phyloP scores from a whole-genome alignment of 1,140 invertebrate species.

The Microvelia longipes region DNA sequence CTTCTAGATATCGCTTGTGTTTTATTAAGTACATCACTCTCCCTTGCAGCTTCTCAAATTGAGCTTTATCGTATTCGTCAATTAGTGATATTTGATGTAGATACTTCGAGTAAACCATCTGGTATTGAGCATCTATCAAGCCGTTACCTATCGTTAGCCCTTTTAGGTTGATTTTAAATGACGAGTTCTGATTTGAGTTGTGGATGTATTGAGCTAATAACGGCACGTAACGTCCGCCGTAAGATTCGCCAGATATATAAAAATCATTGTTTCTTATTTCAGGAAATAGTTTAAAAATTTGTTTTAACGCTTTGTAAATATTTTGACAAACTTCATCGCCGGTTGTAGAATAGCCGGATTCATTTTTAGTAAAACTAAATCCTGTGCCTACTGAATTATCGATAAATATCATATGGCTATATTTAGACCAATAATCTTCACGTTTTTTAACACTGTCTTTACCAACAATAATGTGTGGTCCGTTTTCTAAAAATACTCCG shows the following conservation, averaged over 20 bases:
- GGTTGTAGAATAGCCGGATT: slow-evolving; percentile 46
- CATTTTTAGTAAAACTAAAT: slow-evolving; percentile 51
- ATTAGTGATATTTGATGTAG: slow-evolving; percentile 54
- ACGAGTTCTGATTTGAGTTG: slow-evolving; percentile 37
- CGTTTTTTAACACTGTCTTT: slow-evolving; percentile 33
- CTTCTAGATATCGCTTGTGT: not conserved
- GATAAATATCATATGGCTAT: slow-evolving; percentile 43
- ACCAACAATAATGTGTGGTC: slow-evolving; percentile 7
- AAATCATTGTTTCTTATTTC: slow-evolving; percentile 48
- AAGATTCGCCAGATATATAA: slow-evolving; percentile 72
- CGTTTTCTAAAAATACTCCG: slow-evolving; percentile 53
- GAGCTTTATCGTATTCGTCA: slow-evolving; percentile 27
- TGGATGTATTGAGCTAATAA: slow-evolving; percentile 59
- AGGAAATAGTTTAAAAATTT: slow-evolving; percentile 57
- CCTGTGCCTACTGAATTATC: slow-evolving; percentile 40
- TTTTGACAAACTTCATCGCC: slow-evolving; percentile 35
- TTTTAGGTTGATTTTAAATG: slow-evolving; percentile 38
- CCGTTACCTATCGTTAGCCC: slow-evolving; percentile 75
- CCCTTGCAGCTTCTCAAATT: slow-evolving; percentile 7
- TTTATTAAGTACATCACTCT: not conserved
- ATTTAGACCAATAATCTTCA: slow-evolving; percentile 11
- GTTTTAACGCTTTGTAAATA: slow-evolving; percentile 24
- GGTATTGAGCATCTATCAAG: slow-evolving; percentile 59
- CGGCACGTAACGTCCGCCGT: slow-evolving; percentile 70
- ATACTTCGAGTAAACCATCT: slow-evolving; percentile 60